A percentile compares a stretch with the other conserved stretches of the same genome.
Conservation (phyloP, 2,797 vertebrate genomes). For the Sebastes minor region DNA sequence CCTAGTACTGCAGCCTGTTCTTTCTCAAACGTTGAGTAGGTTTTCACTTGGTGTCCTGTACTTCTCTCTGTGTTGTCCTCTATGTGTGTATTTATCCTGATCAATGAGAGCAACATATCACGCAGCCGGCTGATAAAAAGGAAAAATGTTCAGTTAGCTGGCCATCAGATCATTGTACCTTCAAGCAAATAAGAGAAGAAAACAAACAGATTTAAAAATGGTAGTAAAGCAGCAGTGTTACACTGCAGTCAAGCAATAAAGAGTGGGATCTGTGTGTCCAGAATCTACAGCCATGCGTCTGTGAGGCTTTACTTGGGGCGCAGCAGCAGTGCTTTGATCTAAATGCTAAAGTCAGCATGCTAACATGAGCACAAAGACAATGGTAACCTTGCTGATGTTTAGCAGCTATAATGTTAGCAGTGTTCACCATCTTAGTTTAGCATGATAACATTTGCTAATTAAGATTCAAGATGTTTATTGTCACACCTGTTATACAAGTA, state of each 20-base stretch:
- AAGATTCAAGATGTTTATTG: too few relatives aligned
- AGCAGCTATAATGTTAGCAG: background rate
- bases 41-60: background rate
- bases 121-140: background rate
- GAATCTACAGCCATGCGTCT: background rate
- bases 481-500: too few relatives aligned
- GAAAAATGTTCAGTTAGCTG: background rate
- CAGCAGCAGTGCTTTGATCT: slow-evolving; percentile 4
- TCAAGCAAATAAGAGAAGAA: slow-evolving; percentile 3
- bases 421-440: background rate
- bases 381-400: background rate
- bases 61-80: background rate
- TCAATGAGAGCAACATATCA: background rate
- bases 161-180: slow-evolving; percentile 8
- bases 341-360: background rate
- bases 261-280: background rate
- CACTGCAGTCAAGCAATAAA: slow-evolving; percentile 9
- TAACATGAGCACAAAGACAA: background rate
- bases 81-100: background rate
- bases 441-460: background rate
- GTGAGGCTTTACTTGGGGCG: background rate
- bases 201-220: slow-evolving; percentile 1
- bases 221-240: background rate
- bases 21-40: background rate
- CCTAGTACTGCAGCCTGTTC: background rate